Conservation (phyloP, 2,888 invertebrate genomes). For the Selenia dentaria region DNA sequence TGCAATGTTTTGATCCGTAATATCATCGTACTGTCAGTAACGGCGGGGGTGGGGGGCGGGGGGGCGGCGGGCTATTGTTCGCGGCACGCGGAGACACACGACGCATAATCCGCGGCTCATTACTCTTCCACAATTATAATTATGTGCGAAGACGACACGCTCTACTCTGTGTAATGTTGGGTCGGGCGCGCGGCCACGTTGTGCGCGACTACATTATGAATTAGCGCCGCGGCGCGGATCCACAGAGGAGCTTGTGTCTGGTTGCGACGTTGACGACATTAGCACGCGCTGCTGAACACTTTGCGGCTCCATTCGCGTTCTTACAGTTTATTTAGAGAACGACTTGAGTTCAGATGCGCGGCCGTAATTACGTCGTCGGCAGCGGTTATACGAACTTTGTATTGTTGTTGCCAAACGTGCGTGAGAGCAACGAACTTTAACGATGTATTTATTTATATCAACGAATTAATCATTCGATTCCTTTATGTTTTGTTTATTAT, state of each 20-base stretch:
- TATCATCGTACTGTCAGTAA: neutral
- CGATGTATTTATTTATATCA: no score
- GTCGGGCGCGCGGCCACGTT: constrained; percentile 1
- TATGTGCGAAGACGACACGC: constrained; percentile 1
- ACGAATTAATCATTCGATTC: no score
- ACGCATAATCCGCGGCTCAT: neutral
- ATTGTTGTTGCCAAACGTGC: no score
- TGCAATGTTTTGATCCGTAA: constrained; percentile 2
- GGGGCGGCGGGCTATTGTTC: neutral
- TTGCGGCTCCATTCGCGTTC: no score
- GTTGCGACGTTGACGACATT: constrained; percentile 1
- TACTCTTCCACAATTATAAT: neutral
- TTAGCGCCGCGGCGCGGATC: neutral
- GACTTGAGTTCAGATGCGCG: neutral
- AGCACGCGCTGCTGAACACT: neutral
- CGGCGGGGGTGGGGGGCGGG: neutral
- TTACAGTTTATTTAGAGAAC: neutral
- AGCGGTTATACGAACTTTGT: no score
- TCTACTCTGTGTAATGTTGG: neutral
- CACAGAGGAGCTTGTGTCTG: neutral
- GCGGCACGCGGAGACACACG: neutral
- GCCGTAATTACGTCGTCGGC: no score
- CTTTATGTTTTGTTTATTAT: no score
- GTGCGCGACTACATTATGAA: constrained; percentile 8
- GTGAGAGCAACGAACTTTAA: no score